Evolutionary conservation across 2,113 vertebrate species (phyloP).

Genomic region (Rattus norvegicus): GRCr8 NC_086030.1:6011501-6012000

Average conservation of each 20-base stretch:
- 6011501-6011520: not conserved
- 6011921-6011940: not conserved
- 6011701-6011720: not conserved
- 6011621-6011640: not conserved
- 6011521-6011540: fast-evolving
- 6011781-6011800: not conserved
- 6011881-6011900: no score
- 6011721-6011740: not conserved
- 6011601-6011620: not conserved
- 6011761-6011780: not conserved
- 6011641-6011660: not conserved
- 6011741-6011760: not conserved
- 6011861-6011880: not conserved
- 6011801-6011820: no score
- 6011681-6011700: no score
- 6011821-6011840: no score
- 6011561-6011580: not conserved
- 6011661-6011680: not conserved
- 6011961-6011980: no score
- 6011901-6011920: no score
- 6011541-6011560: not conserved
- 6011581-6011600: not conserved
- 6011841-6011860: not conserved
- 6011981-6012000: not conserved
- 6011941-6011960: not conserved